Percentiles rank a stretch among this genome's conserved stretches.
phyloP scores from a whole-genome alignment of 92 coral and sea anemone species.

The Ricordea florida region DNA sequence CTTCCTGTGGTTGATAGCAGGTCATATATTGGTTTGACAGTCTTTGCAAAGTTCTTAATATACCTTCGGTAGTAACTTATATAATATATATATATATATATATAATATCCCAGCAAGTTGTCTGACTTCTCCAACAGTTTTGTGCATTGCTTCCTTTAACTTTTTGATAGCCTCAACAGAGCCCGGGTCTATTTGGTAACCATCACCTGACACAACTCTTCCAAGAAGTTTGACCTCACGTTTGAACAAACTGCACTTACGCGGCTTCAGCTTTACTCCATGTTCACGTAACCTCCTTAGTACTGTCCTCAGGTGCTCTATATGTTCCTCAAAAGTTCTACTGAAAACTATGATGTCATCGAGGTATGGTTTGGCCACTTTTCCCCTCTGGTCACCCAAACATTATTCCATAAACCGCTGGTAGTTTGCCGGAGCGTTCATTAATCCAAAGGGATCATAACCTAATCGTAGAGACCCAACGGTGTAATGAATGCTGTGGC shows the following conservation, averaged over 20 bases:
- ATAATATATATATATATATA: too few relatives aligned
- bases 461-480: slow-evolving; percentile 39
- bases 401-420: slow-evolving; percentile 56
- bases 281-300: slow-evolving; percentile 10
- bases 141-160: too few relatives aligned
- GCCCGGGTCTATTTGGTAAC: too few relatives aligned
- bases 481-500: slow-evolving; percentile 37
- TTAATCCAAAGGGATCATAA: slow-evolving; percentile 32
- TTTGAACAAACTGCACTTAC: slow-evolving; percentile 24
- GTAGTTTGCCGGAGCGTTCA: slow-evolving; percentile 34
- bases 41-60: slow-evolving; percentile 3
- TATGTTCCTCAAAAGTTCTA: slow-evolving; percentile 47
- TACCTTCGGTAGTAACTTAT: too few relatives aligned
- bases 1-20: background rate
- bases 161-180: too few relatives aligned
- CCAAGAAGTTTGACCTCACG: slow-evolving; percentile 31
- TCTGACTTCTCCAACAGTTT: too few relatives aligned
- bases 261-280: slow-evolving; percentile 31
- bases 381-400: slow-evolving; percentile 34
- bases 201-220: too few relatives aligned
- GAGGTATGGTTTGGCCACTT: slow-evolving; percentile 43
- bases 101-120: too few relatives aligned
- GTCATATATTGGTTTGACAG: slow-evolving; percentile 10
- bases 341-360: slow-evolving; percentile 49
- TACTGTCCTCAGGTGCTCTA: slow-evolving; percentile 37